These are phyloP conservation scores for Eustalomyia histrio DNA, from an alignment of 2,888 invertebrate genomes.

Conservation along the genomic window DNA sequence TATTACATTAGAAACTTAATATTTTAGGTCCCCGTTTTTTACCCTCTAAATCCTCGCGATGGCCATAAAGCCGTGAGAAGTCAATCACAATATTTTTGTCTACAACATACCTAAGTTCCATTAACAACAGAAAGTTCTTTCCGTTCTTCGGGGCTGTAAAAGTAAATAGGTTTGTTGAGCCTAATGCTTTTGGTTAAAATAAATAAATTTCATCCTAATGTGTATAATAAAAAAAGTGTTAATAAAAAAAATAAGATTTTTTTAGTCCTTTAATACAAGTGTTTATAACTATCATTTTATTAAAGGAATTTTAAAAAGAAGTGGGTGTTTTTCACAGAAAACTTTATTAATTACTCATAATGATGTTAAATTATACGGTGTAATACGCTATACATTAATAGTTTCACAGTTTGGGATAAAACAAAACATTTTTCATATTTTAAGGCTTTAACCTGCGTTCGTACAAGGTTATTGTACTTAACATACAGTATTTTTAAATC, in stretches of 20 bases:
- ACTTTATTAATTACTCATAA: slow-evolving; percentile 36
- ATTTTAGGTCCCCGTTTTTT: too few species aligned
- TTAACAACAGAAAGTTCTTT: too few species aligned
- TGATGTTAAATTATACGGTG: slow-evolving; percentile 24
- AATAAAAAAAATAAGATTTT: neutral
- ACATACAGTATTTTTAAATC: neutral
- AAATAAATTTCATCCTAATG: neutral
- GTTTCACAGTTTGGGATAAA: neutral
- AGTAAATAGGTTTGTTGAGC: too few species aligned
- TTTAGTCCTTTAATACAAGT: slow-evolving; percentile 1
- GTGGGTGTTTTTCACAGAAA: slow-evolving; percentile 26
- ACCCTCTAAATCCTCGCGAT: too few species aligned
- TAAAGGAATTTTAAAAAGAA: slow-evolving; percentile 12
- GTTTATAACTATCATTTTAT: neutral
- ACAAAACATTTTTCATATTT: neutral
- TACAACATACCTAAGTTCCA: too few species aligned
- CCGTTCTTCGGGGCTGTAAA: too few species aligned
- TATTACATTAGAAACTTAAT: too few species aligned
- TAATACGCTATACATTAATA: neutral
- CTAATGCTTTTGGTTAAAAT: too few species aligned
- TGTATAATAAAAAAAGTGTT: neutral
- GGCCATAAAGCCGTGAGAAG: too few species aligned
- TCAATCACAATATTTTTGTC: too few species aligned
- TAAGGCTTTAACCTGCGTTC: neutral
- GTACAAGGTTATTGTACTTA: neutral